Conservation (phyloP, 2,888 invertebrate genomes). For the Odontocerum albicorne region DNA sequence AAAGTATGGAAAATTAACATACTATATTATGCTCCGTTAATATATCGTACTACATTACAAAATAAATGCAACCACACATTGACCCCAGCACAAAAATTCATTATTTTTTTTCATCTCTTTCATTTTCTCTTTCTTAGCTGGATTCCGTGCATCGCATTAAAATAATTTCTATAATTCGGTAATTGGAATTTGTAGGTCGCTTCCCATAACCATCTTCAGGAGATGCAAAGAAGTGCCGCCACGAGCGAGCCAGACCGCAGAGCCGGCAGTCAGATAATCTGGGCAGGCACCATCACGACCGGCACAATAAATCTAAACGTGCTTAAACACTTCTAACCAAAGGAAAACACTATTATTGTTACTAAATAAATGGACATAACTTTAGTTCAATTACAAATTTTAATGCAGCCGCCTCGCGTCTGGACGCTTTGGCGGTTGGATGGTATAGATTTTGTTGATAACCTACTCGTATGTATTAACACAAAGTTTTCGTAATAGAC, state of each 20-base stretch:
- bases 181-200: background rate
- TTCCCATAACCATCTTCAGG: background rate
- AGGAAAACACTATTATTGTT: constrained; percentile 7
- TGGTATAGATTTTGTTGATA: too few species aligned
- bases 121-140: too few species aligned
- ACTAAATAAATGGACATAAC: constrained; percentile 23
- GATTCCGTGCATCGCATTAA: too few species aligned
- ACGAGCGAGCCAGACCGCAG: background rate
- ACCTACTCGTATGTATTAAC: too few species aligned
- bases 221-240: background rate
- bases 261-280: constrained; percentile 11
- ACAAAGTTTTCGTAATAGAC: too few species aligned
- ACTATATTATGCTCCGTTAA: too few species aligned
- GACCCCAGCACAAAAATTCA: too few species aligned
- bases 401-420: constrained; percentile 9
- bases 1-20: too few species aligned
- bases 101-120: too few species aligned
- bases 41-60: too few species aligned
- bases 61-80: too few species aligned
- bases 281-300: constrained; percentile 31
- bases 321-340: constrained; percentile 18
- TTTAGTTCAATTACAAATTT: constrained; percentile 27
- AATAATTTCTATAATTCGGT: too few species aligned
- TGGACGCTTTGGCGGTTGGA: constrained; percentile 26
- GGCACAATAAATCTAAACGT: constrained; percentile 27